Evolutionary conservation across 2,888 invertebrate species (phyloP).

Genomic region (Thereva unica): DNA sequence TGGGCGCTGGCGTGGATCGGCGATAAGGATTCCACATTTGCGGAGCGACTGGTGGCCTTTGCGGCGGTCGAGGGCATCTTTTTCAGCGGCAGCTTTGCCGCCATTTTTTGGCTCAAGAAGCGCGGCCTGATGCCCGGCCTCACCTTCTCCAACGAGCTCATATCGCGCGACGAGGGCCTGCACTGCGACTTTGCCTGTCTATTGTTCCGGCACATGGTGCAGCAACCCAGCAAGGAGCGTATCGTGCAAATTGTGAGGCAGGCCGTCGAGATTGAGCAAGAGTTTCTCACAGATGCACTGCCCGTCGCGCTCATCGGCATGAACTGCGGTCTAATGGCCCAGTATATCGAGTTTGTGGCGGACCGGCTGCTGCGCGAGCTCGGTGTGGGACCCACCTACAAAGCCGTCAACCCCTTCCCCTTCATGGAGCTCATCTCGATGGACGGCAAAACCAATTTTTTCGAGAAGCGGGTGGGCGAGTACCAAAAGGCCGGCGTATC

Average conservation of each 20-base stretch:
- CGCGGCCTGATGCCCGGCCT: constrained; percentile 98
- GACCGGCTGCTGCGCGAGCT: constrained; percentile 90
- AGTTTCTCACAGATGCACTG: constrained; percentile 95
- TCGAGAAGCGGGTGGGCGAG: constrained; percentile 98
- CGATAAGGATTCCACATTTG: constrained; percentile 83
- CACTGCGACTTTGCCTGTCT: constrained; percentile 99
- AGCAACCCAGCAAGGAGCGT: constrained; percentile 79
- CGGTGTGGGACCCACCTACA: constrained; percentile 81
- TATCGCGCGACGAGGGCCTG: constrained; percentile 96
- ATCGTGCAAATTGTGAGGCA: constrained; percentile 87
- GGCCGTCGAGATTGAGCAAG: constrained; percentile 94
- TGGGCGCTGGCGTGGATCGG: constrained; percentile 98
- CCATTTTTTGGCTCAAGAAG: constrained; percentile 99
- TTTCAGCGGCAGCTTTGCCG: constrained; percentile 98
- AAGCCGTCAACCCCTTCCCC: constrained; percentile 94
- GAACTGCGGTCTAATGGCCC: constrained; percentile 94
- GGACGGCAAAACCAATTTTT: constrained; percentile 99
- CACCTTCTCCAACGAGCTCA: constrained; percentile 98
- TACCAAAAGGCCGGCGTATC: constrained; percentile 97
- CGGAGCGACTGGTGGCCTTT: constrained; percentile 94
- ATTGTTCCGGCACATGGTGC: constrained; percentile 90
- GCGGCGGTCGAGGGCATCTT: constrained; percentile 99
- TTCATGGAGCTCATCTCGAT: constrained; percentile 99
- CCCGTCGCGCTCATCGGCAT: constrained; percentile 95
- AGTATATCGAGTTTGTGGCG: constrained; percentile 98